Base-by-base conservation (phyloP, 2,888 invertebrate genomes). In the Ormyrus rosae region DNA sequence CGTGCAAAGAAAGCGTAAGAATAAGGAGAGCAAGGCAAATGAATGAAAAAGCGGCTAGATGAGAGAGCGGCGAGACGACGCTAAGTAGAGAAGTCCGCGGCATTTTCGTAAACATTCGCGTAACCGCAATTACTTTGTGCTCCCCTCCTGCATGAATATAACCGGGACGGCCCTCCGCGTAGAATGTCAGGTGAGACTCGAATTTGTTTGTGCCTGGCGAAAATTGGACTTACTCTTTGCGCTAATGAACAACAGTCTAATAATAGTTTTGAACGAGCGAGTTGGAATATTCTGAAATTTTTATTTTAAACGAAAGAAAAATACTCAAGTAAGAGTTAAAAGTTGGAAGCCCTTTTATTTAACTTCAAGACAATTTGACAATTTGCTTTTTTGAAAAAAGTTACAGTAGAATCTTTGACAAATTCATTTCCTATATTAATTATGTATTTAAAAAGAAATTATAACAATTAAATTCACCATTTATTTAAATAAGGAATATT, bases 221-320 rank as follows among this genome's bases (percentile, higher is more conserved):
- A 84, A 86, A 85, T 86, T 85, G 78, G 82, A 78, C 79, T 81
- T 74, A 72, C 80, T 82, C 83, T 84, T 83, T 81, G 68, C 70
- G 73, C 84, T 86, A 85, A 86, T 84, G 84, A 85, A 85, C 82
- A 84, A 85, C 83, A 83, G 82, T 84, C 87, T 87, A 84, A 86
- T 34, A 34, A 34, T 34, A 34, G 34, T 86, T 83, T 84, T 83
- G 34, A 2, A 61, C 34, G 50, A 65, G 65, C 48, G 45, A 53
- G 45, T 13, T 6, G 48, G 46, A 60, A 46, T 79, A 68, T 56
- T 63, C 63, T 34, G 50, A 34, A 34, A 34, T 34, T 34, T 34
- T 58, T 53, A 60, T 48, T 63, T 55, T 48, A 51, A 55, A 71
- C 46, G 19, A 11, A 34, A 34, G 2, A 61, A 61, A 46, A 8